phyloP scores from a whole-genome alignment of 2,888 invertebrate genomes.

The Acanthosepion pharaonis region DNA sequence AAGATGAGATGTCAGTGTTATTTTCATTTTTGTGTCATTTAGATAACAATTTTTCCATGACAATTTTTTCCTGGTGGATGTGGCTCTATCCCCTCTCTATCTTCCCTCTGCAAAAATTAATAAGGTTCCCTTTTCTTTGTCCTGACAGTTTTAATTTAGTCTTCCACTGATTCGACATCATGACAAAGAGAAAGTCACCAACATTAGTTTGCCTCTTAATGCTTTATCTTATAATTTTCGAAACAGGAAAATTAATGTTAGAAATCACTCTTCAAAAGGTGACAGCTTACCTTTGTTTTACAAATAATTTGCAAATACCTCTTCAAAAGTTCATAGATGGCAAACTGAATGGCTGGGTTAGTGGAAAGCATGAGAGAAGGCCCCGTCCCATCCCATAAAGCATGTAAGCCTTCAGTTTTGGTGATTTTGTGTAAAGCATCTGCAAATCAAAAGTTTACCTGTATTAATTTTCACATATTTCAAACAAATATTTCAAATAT shows the following conservation, averaged over 20 bases:
- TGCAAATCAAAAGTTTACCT: constrained; percentile 59
- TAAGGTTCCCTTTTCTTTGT: background rate
- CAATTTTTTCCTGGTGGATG: no score
- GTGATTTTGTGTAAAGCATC: constrained; percentile 84
- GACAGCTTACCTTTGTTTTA: constrained; percentile 55
- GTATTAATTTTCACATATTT: background rate
- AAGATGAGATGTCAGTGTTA: no score
- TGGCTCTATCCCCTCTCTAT: no score
- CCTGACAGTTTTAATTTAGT: no score
- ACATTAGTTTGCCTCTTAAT: background rate
- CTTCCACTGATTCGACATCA: background rate
- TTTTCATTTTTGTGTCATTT: no score
- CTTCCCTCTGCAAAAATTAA: no score
- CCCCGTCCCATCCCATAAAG: constrained; percentile 88
- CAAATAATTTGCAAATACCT: constrained; percentile 78
- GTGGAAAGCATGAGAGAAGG: constrained; percentile 89
- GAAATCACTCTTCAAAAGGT: no score
- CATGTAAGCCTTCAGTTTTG: constrained; percentile 83
- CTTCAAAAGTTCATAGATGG: constrained; percentile 91
- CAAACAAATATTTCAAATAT: background rate
- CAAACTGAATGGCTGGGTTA: constrained; percentile 94
- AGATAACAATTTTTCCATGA: no score
- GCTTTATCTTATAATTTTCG: background rate
- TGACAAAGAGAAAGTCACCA: background rate
- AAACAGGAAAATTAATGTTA: background rate